Evolutionary conservation across 2,888 invertebrate species (phyloP).

Genomic region (Andrena chrysosceles): DNA sequence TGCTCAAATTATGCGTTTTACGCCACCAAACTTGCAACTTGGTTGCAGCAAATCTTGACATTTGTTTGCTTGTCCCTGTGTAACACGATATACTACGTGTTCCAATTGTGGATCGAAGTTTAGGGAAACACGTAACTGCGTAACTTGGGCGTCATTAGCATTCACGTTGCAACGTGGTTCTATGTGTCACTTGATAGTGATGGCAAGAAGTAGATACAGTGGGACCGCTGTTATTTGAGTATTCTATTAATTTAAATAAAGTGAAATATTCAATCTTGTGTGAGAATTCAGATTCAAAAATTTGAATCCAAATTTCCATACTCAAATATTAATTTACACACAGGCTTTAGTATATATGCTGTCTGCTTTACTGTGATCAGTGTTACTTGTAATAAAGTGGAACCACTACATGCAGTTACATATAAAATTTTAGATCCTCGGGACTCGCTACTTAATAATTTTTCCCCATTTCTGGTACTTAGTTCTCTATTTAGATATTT

Average conservation of each 20-base stretch:
- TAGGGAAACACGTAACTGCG: neutral
- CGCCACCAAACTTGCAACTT: neutral
- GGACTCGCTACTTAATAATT: no score
- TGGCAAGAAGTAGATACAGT: neutral
- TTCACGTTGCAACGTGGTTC: neutral
- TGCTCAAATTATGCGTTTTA: slow-evolving; percentile 20
- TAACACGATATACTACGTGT: neutral
- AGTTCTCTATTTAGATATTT: no score
- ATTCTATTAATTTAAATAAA: neutral
- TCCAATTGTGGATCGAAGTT: neutral
- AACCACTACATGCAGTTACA: no score
- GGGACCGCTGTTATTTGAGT: neutral
- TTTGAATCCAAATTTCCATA: no score
- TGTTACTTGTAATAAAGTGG: no score
- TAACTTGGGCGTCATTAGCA: slow-evolving; percentile 5
- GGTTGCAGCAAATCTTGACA: neutral
- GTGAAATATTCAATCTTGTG: neutral
- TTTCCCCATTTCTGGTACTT: no score
- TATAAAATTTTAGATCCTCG: no score
- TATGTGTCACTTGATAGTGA: neutral
- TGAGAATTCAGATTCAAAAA: no score
- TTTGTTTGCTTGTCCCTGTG: neutral
- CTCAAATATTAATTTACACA: no score
- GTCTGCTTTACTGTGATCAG: no score
- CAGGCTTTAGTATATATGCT: no score